Evolutionary conservation across 2,113 vertebrate species (phyloP).

Genomic region (Eublepharis macularius): DNA sequence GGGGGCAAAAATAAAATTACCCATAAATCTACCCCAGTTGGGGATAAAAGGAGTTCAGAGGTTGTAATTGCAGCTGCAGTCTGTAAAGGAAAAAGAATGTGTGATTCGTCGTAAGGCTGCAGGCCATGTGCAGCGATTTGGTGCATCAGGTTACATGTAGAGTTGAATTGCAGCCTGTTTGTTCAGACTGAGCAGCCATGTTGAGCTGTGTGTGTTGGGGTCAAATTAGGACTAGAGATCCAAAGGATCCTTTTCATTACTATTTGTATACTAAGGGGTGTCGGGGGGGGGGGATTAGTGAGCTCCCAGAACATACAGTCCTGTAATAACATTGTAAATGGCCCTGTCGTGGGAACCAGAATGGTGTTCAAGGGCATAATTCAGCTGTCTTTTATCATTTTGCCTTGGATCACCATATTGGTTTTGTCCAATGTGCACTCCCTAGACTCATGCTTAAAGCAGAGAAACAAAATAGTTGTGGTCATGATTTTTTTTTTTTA

Average conservation of each 20-base stretch:
- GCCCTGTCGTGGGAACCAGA: not conserved
- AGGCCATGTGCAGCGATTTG: not conserved
- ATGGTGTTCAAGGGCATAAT: not conserved
- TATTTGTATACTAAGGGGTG: not conserved
- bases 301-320: not conserved
- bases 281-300: not conserved
- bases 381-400: not conserved
- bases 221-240: not conserved
- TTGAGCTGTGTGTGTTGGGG: not conserved
- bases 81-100: too few relatives aligned
- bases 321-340: not conserved
- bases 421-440: not conserved
- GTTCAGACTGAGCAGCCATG: not conserved
- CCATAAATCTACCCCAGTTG: too few relatives aligned
- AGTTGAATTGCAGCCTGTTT: not conserved
- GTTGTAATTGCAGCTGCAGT: too few relatives aligned
- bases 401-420: not conserved
- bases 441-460: not conserved
- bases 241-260: not conserved
- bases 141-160: not conserved
- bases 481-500: not conserved
- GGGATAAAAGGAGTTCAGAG: too few relatives aligned
- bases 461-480: not conserved
- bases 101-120: not conserved
- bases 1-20: too few relatives aligned